Conservation (phyloP, 92 coral and sea anemone genomes). For the Pocillopora meandrina region DNA sequence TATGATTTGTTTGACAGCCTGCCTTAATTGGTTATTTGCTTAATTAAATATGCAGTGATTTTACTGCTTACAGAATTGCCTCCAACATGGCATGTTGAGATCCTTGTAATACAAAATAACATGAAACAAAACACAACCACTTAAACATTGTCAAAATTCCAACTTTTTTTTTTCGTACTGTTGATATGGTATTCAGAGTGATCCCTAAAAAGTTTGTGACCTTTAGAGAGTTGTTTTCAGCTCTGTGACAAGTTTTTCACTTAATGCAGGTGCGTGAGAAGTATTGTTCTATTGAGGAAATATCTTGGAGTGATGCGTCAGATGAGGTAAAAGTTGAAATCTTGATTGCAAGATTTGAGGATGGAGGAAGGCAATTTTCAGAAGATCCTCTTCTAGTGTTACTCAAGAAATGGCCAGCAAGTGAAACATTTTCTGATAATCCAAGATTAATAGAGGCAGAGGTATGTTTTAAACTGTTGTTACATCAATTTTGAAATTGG, state of each 20-base stretch:
- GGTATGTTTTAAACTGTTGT: slow-evolving; percentile 19
- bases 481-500: no score
- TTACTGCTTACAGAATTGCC: no score
- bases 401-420: slow-evolving; percentile 82
- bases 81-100: no score
- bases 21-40: no score
- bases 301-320: slow-evolving; percentile 82
- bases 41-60: no score
- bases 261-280: slow-evolving; percentile 69
- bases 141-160: no score
- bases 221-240: background rate
- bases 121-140: no score
- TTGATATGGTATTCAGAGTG: no score
- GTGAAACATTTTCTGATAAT: slow-evolving; percentile 54
- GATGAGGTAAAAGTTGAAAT: slow-evolving; percentile 84
- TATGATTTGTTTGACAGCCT: no score
- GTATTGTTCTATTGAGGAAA: slow-evolving; percentile 49
- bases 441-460: slow-evolving; percentile 70
- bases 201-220: no score
- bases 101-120: no score
- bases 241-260: background rate
- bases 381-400: slow-evolving; percentile 72
- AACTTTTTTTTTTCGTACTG: no score
- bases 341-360: slow-evolving; percentile 60
- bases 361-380: slow-evolving; percentile 49